phyloP scores from a whole-genome alignment of 2,113 vertebrate species.

The Capra hircus region DNA sequence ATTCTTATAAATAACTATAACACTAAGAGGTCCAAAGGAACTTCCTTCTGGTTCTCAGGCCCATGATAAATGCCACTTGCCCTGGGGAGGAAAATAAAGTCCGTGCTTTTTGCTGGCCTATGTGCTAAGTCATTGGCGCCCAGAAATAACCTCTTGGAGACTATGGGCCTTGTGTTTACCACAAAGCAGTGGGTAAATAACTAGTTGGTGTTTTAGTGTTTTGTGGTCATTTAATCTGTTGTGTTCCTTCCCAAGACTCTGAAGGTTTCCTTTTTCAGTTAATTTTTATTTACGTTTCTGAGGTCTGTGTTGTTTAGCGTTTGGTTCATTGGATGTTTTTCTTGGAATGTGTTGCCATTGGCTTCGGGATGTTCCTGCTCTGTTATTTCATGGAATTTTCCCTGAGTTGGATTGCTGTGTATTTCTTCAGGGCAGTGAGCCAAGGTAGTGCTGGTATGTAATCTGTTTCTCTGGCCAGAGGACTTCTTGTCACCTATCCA shows the following conservation, averaged over 20 bases:
- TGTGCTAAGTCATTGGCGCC: conserved; percentile 61
- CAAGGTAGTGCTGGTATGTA: conserved; percentile 62
- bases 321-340: conserved; percentile 77
- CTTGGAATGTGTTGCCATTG: conserved; percentile 71
- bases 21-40: conserved; percentile 25
- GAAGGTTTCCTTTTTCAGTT: conserved; percentile 72
- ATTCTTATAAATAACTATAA: conserved; percentile 45
- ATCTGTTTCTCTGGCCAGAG: conserved; percentile 58
- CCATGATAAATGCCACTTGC: conserved; percentile 57
- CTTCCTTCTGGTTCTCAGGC: conserved; percentile 59
- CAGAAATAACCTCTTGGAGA: conserved; percentile 44
- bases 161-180: conserved; percentile 47
- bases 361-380: conserved; percentile 69
- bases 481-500: conserved; percentile 60
- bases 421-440: conserved; percentile 65
- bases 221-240: conserved; percentile 71
- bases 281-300: conserved; percentile 80
- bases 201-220: conserved; percentile 61
- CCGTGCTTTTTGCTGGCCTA: not conserved
- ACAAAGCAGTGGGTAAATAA: conserved; percentile 62
- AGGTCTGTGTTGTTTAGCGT: conserved; percentile 74
- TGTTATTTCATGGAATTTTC: conserved; percentile 76
- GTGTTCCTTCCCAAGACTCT: conserved; percentile 69
- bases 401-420: conserved; percentile 58
- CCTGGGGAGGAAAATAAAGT: conserved; percentile 54